Conservation (phyloP, 1,140 invertebrate genomes). For the Arctopsyche grandis region DNA sequence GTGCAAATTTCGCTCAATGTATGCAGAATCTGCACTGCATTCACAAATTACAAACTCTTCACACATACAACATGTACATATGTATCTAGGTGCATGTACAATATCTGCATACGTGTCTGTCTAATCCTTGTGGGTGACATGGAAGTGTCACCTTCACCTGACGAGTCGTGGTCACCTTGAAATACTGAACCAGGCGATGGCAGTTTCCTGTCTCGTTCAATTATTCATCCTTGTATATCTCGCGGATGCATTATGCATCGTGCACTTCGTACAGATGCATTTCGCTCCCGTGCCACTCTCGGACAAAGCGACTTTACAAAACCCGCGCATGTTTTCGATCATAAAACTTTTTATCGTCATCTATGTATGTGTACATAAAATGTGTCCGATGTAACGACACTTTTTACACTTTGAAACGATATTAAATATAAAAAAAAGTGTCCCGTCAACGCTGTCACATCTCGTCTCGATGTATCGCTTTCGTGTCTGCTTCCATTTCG, state of each 20-base stretch:
- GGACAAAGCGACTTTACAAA: not conserved
- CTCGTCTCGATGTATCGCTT: not conserved
- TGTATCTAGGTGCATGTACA: not conserved
- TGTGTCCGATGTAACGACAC: not conserved
- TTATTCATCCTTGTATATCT: constrained; percentile 20
- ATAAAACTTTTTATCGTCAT: not conserved
- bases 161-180: constrained; percentile 14
- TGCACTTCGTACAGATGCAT: not conserved
- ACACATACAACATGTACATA: no score
- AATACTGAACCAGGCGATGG: constrained; percentile 11
- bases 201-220: constrained; percentile 9
- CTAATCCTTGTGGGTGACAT: not conserved
- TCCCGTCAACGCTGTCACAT: not conserved
- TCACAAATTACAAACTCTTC: not conserved
- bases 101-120: not conserved
- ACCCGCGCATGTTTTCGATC: not conserved
- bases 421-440: constrained; percentile 1
- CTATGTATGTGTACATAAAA: not conserved
- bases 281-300: not conserved
- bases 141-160: constrained; percentile 10
- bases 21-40: no score
- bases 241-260: constrained; percentile 23
- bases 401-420: not conserved
- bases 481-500: not conserved
- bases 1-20: no score